These are phyloP conservation scores for Synanthedon formicaeformis DNA, from an alignment of 2,888 invertebrate genomes.

Conservation along the genomic window DNA sequence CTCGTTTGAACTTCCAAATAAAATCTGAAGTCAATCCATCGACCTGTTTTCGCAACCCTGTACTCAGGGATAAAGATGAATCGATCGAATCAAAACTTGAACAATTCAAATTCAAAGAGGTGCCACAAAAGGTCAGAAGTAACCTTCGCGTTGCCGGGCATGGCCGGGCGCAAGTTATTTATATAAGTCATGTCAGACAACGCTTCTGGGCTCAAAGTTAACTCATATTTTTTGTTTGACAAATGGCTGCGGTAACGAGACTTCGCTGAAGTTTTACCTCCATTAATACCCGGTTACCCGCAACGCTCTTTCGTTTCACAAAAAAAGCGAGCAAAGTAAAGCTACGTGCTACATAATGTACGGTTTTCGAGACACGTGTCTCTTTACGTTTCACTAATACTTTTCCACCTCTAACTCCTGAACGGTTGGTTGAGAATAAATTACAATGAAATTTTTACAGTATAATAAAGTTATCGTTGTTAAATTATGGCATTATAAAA, in stretches of 20 bases:
- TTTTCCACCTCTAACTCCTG: too few relatives aligned
- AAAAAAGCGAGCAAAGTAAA: slow-evolving; percentile 3
- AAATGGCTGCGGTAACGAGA: slow-evolving; percentile 62
- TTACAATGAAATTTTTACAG: too few relatives aligned
- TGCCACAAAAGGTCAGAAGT: slow-evolving; percentile 33
- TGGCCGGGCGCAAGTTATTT: slow-evolving; percentile 38
- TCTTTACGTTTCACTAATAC: not conserved
- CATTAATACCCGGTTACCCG: slow-evolving; percentile 50
- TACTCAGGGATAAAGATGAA: too few relatives aligned
- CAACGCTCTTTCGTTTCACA: slow-evolving; percentile 20
- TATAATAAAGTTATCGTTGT: too few relatives aligned
- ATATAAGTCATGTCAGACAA: slow-evolving; percentile 58
- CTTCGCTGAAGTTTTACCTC: slow-evolving; percentile 62
- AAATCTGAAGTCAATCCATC: too few relatives aligned
- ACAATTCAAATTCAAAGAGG: slow-evolving; percentile 21
- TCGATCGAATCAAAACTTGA: not conserved
- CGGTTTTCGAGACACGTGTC: not conserved
- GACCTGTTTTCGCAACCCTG: too few relatives aligned
- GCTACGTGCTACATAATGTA: not conserved
- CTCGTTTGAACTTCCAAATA: too few relatives aligned
- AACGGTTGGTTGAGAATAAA: too few relatives aligned
- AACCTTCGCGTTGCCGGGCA: slow-evolving; percentile 15
- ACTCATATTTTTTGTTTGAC: slow-evolving; percentile 65
- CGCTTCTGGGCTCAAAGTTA: slow-evolving; percentile 53
- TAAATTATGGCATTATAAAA: too few relatives aligned